Evolutionary conservation across 2,888 invertebrate genomes (phyloP).

Genomic region (Erpobdella octoculata): DNA sequence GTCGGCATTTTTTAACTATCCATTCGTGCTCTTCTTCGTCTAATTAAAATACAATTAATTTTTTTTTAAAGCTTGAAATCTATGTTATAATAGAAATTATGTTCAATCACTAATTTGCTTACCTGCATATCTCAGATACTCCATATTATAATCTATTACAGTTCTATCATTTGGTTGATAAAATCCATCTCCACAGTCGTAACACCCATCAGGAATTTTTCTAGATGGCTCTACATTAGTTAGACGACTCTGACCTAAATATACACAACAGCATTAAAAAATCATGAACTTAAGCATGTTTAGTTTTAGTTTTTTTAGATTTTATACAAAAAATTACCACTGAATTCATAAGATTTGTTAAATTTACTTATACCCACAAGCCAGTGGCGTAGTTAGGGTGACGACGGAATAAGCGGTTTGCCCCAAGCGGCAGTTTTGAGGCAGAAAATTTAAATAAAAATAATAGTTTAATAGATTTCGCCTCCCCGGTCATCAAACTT

Average conservation of each 20-base stretch:
- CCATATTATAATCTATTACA: constrained; percentile 49
- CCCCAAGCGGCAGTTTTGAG: too few relatives aligned
- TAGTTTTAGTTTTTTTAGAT: too few relatives aligned
- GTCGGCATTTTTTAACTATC: constrained; percentile 63
- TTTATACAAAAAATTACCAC: too few relatives aligned
- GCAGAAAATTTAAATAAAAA: too few relatives aligned
- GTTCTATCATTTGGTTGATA: constrained; percentile 50
- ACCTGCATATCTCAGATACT: constrained; percentile 53
- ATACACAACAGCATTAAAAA: too few relatives aligned
- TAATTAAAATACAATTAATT: constrained; percentile 33
- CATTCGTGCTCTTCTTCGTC: constrained; percentile 59
- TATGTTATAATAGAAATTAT: too few relatives aligned
- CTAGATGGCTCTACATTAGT: constrained; percentile 60
- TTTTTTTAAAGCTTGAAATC: too few relatives aligned
- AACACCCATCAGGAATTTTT: constrained; percentile 60
- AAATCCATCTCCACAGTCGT: constrained; percentile 69
- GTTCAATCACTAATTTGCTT: constrained; percentile 27
- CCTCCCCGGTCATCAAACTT: too few relatives aligned
- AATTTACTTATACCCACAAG: neutral
- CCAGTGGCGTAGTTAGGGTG: too few relatives aligned
- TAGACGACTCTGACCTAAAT: constrained; percentile 55
- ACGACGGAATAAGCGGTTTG: too few relatives aligned
- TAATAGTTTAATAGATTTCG: too few relatives aligned
- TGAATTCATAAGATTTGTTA: neutral
- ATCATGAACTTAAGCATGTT: too few relatives aligned